Base-by-base conservation (phyloP, 2,888 invertebrate genomes). In the Torymus aiolomorphi region DNA sequence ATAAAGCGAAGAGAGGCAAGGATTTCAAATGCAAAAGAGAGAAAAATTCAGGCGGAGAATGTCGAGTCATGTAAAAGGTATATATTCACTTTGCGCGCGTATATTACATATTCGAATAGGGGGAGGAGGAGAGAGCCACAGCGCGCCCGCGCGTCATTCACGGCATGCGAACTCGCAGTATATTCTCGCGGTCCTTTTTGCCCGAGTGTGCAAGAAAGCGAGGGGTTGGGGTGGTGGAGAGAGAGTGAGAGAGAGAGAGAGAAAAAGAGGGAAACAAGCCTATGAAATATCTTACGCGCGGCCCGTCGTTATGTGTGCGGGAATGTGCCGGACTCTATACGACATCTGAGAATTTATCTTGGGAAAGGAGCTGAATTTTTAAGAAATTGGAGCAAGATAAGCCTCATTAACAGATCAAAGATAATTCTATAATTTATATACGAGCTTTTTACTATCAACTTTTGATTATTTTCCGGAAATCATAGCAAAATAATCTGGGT, bases 261-360 rank as follows among this genome's bases (percentile, higher is more conserved):
- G 14, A 56, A 24, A 69, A 54, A 52, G 24, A 69, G 20, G 69
- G 31, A 56, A 56, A 76, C 52, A 54, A 69, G 69, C 49, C 69
- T 69, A 76, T 69, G 76, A 76, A 76, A 76, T 76, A 76, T 76
- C 69, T 70, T 76, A 70, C 76, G 49, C 70, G 49, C 70, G 56
- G 62, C 49, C 69, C 70, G 56, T 76, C 70, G 63, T 76, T 56
- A 70, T 76, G 31, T 31, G 62, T 49, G 10, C 14, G 20, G 67
- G 67, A 67, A 61, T 67, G 61, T 31, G 31, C 31, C 31, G 31
- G 31, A 31, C 31, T 31, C 31, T 8, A 31, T 31, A 31, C 0
- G 31, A 31, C 31, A 31, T 31, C 31, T 31, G 31, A 31, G 31
- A 31, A 31, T 31, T 31, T 31, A 31, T 31, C 31, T 31, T 8